Base-by-base conservation (phyloP, 2,113 vertebrate genomes). In the Aviceda subcristata region DNA sequence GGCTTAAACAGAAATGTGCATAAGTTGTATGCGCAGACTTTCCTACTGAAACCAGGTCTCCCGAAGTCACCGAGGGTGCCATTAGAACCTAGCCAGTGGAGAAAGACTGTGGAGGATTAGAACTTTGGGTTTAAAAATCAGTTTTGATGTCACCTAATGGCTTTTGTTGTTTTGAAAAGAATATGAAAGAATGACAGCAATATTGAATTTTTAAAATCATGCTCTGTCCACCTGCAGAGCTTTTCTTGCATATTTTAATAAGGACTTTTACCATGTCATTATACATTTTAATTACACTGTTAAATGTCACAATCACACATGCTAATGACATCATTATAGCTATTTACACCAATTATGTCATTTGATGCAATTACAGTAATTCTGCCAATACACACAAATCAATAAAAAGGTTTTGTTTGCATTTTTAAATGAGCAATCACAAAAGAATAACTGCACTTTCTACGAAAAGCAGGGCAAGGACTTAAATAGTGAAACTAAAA, bases 301-400 rank as follows among this genome's bases (percentile, higher is more conserved):
- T 98, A 98, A 97, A 98, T 97, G 97, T 97, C 97, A 97, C 97
- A 97, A 97, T 98, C 97, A 97, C 85, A 97, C 96, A 97, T 96
- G 96, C 88, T 98, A 98, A 98, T 97, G 97, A 97, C 97, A 98
- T 98, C 97, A 98, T 98, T 98, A 98, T 95, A 96, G 95, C 97
- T 97, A 97, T 97, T 98, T 98, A 97, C 97, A 96, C 96, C 97
- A 98, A 97, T 98, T 98, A 97, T 98, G 97, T 92, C 95, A 96
- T 98, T 97, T 98, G 97, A 95, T 97, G 97, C 96, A 98, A 97
- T 98, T 98, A 98, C 85, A 88, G 96, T 94, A 97, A 96, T 97
- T 97, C 96, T 97, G 94, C 96, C 97, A 97, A 98, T 97, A 98
- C 95, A 98, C 96, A 98, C 97, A 97, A 95, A 97, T 97, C 97